These are phyloP conservation scores for Hololepta plana DNA, from an alignment of 2,888 invertebrate genomes.

Conservation along the genomic window DNA sequence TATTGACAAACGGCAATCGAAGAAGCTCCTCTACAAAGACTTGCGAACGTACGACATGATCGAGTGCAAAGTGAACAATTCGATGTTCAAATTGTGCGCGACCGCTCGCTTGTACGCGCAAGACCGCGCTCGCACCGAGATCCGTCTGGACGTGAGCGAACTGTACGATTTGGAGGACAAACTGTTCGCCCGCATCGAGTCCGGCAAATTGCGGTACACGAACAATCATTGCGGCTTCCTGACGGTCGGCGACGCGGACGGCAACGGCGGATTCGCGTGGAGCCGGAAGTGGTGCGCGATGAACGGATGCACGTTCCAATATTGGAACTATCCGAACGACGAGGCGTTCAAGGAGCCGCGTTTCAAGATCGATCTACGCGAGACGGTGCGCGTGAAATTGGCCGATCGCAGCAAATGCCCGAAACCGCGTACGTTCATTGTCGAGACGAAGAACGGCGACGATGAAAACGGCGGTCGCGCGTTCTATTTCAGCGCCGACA, in stretches of 20 bases:
- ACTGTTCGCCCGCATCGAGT: too few relatives aligned
- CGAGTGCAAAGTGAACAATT: too few relatives aligned
- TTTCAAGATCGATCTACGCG: conserved; percentile 24
- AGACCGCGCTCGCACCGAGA: too few relatives aligned
- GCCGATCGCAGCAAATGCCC: conserved; percentile 28
- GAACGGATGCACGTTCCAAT: conserved; percentile 24
- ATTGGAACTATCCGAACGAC: conserved; percentile 34
- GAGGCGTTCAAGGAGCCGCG: conserved; percentile 22
- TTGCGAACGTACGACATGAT: conserved; percentile 8
- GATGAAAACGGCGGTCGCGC: conserved; percentile 14
- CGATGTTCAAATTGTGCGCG: too few relatives aligned
- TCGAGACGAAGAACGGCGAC: conserved; percentile 17
- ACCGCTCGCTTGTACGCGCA: too few relatives aligned
- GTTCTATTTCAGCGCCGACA: conserved; percentile 30
- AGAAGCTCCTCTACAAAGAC: conserved; percentile 9
- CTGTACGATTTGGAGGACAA: too few relatives aligned
- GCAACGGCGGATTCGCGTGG: conserved; percentile 27
- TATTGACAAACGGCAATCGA: too few relatives aligned
- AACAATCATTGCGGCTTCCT: conserved; percentile 36
- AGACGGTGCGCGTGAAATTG: conserved; percentile 17
- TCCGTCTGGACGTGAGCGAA: too few relatives aligned
- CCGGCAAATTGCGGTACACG: too few relatives aligned
- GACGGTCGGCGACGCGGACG: conserved; percentile 28
- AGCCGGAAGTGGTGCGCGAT: conserved; percentile 36
- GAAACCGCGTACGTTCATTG: conserved; percentile 26